Evolutionary conservation across 2,113 vertebrate species (phyloP).

Genomic region (Gymnarchus niloticus): DNA sequence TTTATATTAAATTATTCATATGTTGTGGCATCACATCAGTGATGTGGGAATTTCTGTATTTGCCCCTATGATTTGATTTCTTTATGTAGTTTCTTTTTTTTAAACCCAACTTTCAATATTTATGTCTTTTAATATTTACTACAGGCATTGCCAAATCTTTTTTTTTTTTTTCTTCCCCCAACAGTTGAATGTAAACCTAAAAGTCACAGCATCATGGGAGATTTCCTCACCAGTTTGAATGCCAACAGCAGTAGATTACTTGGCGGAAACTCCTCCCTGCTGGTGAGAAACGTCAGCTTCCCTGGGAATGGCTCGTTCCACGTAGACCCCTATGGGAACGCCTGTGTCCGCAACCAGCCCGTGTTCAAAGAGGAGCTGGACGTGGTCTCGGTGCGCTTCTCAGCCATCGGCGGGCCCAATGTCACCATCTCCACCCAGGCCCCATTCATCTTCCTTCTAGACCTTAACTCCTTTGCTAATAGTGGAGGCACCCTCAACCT

Average conservation of each 20-base stretch:
- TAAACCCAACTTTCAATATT: not conserved
- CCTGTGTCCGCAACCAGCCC: slow-evolving; percentile 67
- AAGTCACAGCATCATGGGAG: slow-evolving; percentile 49
- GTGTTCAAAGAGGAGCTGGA: slow-evolving; percentile 78
- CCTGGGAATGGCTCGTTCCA: not conserved
- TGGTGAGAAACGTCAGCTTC: fast-evolving
- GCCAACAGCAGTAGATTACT: slow-evolving; percentile 36
- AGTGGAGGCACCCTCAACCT: slow-evolving; percentile 80
- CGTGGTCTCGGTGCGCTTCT: slow-evolving; percentile 74
- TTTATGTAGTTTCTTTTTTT: not conserved
- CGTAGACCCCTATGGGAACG: not conserved
- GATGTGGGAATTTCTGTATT: no score
- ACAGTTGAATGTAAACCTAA: slow-evolving; percentile 61
- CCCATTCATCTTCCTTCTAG: slow-evolving; percentile 71
- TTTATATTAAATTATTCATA: no score
- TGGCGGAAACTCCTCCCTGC: slow-evolving; percentile 25
- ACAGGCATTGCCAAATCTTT: not conserved
- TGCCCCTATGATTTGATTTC: no score
- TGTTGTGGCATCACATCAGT: no score
- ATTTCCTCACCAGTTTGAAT: slow-evolving; percentile 39
- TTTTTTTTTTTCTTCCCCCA: slow-evolving; percentile 22
- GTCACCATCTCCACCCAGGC: slow-evolving; percentile 55
- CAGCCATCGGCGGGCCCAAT: slow-evolving; percentile 55
- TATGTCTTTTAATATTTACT: not conserved
- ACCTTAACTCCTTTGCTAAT: slow-evolving; percentile 64